These are phyloP conservation scores for Calypte anna DNA, from an alignment of 2,113 vertebrate species.

Conservation along the genomic window DNA sequence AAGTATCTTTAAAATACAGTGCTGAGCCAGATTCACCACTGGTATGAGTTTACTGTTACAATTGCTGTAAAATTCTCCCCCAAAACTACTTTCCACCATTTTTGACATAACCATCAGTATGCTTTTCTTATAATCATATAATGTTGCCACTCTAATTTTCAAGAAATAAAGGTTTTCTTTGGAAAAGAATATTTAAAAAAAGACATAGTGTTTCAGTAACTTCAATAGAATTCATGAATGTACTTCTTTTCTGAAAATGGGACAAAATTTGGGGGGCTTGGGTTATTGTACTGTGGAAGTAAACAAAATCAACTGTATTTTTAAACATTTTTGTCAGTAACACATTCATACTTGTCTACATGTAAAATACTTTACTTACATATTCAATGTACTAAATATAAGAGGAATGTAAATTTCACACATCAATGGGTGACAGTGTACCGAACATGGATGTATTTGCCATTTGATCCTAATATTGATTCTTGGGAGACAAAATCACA, in stretches of 20 bases:
- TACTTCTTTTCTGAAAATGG: not conserved
- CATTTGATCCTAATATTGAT: not conserved
- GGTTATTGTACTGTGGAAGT: not conserved
- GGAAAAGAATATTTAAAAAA: not conserved
- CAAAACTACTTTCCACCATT: not conserved
- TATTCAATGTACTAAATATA: not conserved
- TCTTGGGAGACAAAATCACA: not conserved
- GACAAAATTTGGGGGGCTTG: not conserved
- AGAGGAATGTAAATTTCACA: not conserved
- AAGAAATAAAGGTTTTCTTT: not conserved
- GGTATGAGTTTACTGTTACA: not conserved
- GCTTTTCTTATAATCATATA: not conserved
- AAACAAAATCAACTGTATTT: not conserved
- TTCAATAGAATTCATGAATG: not conserved
- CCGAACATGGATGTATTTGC: not conserved
- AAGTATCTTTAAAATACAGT: constrained; percentile 5
- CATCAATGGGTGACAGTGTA: not conserved
- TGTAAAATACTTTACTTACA: not conserved
- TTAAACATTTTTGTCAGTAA: not conserved
- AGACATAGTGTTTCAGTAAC: not conserved
- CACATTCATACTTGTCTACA: not conserved
- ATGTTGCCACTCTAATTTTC: not conserved
- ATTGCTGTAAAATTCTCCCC: not conserved
- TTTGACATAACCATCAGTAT: not conserved
- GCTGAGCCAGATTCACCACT: constrained; percentile 8